phyloP scores from a whole-genome alignment of 2,888 invertebrate species.

The Phyto melanocephala region DNA sequence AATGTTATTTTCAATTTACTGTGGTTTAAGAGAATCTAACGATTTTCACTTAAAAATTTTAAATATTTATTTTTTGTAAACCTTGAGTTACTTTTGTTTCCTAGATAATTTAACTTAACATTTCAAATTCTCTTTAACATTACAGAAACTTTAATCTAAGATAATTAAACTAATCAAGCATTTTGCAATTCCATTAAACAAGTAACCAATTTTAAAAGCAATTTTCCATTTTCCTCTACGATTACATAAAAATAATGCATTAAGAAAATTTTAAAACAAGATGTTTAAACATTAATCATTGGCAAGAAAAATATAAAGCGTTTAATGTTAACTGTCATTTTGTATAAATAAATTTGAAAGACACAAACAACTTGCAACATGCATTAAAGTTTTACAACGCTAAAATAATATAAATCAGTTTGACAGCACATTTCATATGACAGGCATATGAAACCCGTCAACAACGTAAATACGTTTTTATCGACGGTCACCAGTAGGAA shows the following conservation, averaged over 20 bases:
- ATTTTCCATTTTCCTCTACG: not conserved
- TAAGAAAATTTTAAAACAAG: constrained; percentile 47
- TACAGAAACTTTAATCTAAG: too few species aligned
- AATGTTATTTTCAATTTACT: too few species aligned
- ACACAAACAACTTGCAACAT: constrained; percentile 49
- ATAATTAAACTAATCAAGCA: not conserved
- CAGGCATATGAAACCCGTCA: constrained; percentile 61
- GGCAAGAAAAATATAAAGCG: constrained; percentile 38
- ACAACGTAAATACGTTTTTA: constrained; percentile 6
- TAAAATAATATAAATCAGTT: constrained; percentile 60
- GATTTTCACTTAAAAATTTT: too few species aligned
- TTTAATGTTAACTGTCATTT: constrained; percentile 61
- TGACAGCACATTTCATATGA: constrained; percentile 64
- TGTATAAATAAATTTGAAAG: constrained; percentile 33
- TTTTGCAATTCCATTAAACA: constrained; percentile 14
- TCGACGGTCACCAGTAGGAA: too few species aligned
- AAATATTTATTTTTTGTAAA: too few species aligned
- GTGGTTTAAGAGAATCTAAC: too few species aligned
- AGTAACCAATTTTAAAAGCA: not conserved
- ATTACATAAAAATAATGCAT: constrained; percentile 40
- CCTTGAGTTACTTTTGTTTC: too few species aligned
- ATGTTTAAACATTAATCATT: constrained; percentile 62
- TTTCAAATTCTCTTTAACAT: not conserved
- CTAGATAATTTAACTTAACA: not conserved
- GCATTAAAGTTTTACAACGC: constrained; percentile 53